Conservation (phyloP, 2,888 invertebrate genomes). For the Drosophila subquinaria region DNA sequence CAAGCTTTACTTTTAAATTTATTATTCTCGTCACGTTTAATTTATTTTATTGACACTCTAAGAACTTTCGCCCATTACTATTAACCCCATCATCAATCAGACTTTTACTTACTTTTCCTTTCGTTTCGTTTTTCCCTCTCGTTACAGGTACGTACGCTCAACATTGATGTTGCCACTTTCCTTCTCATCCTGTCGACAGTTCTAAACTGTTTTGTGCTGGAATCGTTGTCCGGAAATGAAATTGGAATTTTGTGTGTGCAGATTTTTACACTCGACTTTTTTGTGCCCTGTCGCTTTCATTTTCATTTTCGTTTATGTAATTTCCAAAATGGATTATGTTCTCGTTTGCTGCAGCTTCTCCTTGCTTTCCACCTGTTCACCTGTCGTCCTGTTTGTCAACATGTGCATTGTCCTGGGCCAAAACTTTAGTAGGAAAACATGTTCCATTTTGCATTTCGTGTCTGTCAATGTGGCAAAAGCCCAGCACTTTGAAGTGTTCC, state of each 20-base stretch:
- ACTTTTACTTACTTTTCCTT: neutral
- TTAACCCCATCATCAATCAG: slow-evolving; percentile 12
- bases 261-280: slow-evolving; percentile 12
- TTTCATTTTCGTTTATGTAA: slow-evolving; percentile 52
- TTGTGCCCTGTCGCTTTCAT: slow-evolving; percentile 18
- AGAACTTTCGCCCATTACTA: neutral
- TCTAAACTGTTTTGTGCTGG: neutral
- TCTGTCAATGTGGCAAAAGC: slow-evolving; percentile 49
- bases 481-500: slow-evolving; percentile 26
- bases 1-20: neutral
- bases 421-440: slow-evolving; percentile 41
- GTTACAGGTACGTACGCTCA: slow-evolving; percentile 38
- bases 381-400: slow-evolving; percentile 3
- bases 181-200: neutral
- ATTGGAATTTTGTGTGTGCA: slow-evolving; percentile 40
- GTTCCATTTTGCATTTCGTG: slow-evolving; percentile 50
- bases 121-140: slow-evolving; percentile 23
- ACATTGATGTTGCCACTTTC: neutral
- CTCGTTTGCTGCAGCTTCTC: neutral
- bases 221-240: slow-evolving; percentile 27
- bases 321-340: slow-evolving; percentile 67
- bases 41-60: neutral
- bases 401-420: slow-evolving; percentile 37
- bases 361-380: neutral
- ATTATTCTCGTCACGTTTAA: neutral